Evolutionary conservation across 2,113 vertebrate species (phyloP).

Genomic region (Brachyistius frenatus): DNA sequence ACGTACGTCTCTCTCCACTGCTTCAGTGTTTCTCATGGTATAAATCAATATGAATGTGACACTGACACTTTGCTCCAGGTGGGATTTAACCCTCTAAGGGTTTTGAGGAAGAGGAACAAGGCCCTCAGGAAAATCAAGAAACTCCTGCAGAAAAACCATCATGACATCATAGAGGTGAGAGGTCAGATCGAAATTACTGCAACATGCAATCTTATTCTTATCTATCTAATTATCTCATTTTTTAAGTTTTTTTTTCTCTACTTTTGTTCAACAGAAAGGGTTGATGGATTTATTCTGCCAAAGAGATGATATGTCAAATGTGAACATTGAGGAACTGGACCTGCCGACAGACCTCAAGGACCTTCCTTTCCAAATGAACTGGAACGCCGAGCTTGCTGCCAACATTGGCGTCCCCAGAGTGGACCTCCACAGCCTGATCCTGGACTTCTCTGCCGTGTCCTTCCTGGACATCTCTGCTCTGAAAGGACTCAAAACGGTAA

Average conservation of each 20-base stretch:
- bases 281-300: neutral
- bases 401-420: slow-evolving; percentile 86
- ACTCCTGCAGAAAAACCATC: slow-evolving; percentile 81
- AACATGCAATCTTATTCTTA: neutral
- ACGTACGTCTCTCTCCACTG: slow-evolving; percentile 61
- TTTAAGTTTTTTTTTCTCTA: neutral
- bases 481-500: slow-evolving; percentile 90
- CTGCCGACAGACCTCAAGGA: slow-evolving; percentile 78
- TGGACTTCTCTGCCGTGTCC: slow-evolving; percentile 93
- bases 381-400: slow-evolving; percentile 84
- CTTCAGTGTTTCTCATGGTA: neutral
- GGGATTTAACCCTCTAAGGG: slow-evolving; percentile 90
- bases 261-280: slow-evolving; percentile 34
- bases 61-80: slow-evolving; percentile 79
- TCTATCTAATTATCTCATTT: no score
- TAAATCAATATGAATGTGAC: neutral
- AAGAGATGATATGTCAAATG: neutral
- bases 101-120: slow-evolving; percentile 93
- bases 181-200: no score
- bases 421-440: slow-evolving; percentile 89
- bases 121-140: slow-evolving; percentile 91
- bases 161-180: slow-evolving; percentile 83
- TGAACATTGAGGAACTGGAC: slow-evolving; percentile 85
- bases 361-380: slow-evolving; percentile 87
- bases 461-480: slow-evolving; percentile 92